These are phyloP conservation scores for Cheilosia variabilis DNA, from an alignment of 2,888 invertebrate species.

Conservation along the genomic window DNA sequence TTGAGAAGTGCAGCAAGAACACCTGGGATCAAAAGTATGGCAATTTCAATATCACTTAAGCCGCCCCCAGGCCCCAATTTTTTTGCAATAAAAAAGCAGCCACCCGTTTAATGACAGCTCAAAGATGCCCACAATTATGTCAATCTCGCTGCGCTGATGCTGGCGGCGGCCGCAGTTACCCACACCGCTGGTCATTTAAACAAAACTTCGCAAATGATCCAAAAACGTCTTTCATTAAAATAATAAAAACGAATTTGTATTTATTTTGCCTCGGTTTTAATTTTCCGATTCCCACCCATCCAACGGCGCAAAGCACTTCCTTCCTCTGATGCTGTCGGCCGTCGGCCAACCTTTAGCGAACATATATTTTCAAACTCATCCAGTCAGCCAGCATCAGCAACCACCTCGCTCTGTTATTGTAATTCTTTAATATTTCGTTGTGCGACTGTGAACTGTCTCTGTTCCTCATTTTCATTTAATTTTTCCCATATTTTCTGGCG, in stretches of 20 bases:
- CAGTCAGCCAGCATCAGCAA: background rate
- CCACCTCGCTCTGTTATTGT: conserved; percentile 23
- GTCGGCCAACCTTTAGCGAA: conserved; percentile 27
- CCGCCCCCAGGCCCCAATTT: no score
- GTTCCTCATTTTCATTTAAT: conserved; percentile 53
- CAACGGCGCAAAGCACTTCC: conserved; percentile 8
- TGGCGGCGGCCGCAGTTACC: background rate
- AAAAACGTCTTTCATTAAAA: conserved; percentile 54
- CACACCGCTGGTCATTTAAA: background rate
- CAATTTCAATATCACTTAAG: no score
- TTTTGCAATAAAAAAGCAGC: no score
- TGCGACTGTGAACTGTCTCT: background rate
- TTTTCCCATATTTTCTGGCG: conserved; percentile 15
- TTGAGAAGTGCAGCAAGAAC: no score
- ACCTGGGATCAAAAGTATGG: no score
- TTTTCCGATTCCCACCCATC: conserved; percentile 31
- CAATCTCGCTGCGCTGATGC: background rate
- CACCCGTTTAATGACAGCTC: no score
- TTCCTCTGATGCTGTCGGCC: background rate
- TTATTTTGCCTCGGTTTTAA: conserved; percentile 55
- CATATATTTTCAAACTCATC: conserved; percentile 10
- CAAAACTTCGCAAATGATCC: background rate
- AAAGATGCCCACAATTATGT: no score
- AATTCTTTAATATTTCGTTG: conserved; percentile 38
- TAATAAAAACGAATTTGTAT: conserved; percentile 57